phyloP scores from a whole-genome alignment of 1,140 invertebrate genomes.

The Cyclina sinensis region DNA sequence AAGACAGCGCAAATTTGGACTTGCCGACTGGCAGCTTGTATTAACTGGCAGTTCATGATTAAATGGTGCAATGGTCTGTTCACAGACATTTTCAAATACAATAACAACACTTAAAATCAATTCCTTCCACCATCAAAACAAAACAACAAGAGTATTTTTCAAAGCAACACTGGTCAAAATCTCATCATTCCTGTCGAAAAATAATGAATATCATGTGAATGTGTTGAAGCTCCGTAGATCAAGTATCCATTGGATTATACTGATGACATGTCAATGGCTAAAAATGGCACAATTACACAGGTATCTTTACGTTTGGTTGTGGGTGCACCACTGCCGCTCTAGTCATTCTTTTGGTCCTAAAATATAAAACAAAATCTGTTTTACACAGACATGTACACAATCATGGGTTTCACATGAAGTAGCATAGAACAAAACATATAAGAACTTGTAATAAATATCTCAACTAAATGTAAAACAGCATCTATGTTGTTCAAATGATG shows the following conservation, averaged over 20 bases:
- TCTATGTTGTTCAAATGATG: no score
- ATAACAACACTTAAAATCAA: conserved; percentile 9
- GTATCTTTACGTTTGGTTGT: conserved; percentile 64
- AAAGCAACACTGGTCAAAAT: conserved; percentile 19
- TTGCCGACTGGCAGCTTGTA: no score
- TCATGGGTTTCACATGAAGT: no score
- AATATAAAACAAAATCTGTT: conserved; percentile 26
- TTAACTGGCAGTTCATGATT: neutral
- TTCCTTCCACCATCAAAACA: conserved; percentile 15
- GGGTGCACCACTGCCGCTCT: conserved; percentile 54
- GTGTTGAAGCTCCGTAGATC: neutral
- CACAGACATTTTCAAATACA: neutral
- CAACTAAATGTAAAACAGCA: no score
- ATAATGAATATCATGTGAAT: neutral
- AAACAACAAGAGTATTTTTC: conserved; percentile 36
- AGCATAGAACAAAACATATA: no score
- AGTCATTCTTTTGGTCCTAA: conserved; percentile 68
- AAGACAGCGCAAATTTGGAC: no score
- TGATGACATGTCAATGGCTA: conserved; percentile 8
- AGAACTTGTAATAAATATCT: no score
- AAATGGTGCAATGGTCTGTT: neutral
- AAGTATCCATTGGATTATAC: neutral
- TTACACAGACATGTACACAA: no score
- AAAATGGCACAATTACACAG: conserved; percentile 47
- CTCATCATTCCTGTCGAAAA: conserved; percentile 28